Evolutionary conservation across 2,888 invertebrate genomes (phyloP).

Genomic region (Philaethria dido): DNA sequence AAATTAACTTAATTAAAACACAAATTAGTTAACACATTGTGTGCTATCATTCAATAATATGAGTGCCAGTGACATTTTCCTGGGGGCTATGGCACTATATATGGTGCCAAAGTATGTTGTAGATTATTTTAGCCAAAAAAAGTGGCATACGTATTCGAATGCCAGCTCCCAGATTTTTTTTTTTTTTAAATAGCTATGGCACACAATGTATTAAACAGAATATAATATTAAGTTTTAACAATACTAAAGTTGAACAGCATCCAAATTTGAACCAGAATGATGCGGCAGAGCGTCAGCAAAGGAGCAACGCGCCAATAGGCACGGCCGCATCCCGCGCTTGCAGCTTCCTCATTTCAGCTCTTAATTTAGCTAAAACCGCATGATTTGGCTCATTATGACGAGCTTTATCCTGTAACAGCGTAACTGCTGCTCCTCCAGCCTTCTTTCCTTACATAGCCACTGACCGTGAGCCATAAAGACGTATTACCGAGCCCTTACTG

Average conservation of each 20-base stretch:
- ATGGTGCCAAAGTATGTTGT: too few species aligned
- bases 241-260: slow-evolving; percentile 90
- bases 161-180: too few species aligned
- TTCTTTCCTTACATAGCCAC: slow-evolving; percentile 96
- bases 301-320: slow-evolving; percentile 81
- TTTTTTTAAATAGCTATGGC: too few species aligned
- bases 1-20: too few species aligned
- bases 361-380: slow-evolving; percentile 93
- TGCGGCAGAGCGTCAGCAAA: slow-evolving; percentile 85
- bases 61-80: too few species aligned
- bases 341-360: slow-evolving; percentile 91
- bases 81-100: too few species aligned
- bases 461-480: slow-evolving; percentile 96
- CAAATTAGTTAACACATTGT: too few species aligned
- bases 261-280: slow-evolving; percentile 90
- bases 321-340: slow-evolving; percentile 85
- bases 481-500: slow-evolving; percentile 97
- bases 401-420: slow-evolving; percentile 91
- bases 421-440: slow-evolving; percentile 95
- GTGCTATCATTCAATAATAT: too few species aligned
- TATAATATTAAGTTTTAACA: too few species aligned
- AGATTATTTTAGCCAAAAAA: too few species aligned
- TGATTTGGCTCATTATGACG: slow-evolving; percentile 95
- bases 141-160: too few species aligned
- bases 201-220: too few species aligned